Evolutionary conservation across 2,113 vertebrate species (phyloP), one percentile per base, ranked within the genome.

Genomic region (Euleptes europaea): DNA sequence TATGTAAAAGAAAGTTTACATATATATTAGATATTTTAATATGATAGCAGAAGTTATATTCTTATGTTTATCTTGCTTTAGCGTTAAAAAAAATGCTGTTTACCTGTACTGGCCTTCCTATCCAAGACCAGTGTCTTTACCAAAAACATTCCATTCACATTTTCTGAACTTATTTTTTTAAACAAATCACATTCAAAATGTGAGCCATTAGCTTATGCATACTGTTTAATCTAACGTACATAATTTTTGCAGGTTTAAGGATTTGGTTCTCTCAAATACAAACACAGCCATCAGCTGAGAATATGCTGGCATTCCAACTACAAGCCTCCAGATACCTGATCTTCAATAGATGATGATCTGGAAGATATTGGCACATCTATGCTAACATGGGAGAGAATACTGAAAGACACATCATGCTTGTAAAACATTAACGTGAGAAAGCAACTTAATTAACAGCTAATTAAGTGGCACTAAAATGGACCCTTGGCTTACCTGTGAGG

Each of bases 401-500:
- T 49, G 14, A 47, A 60, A 76, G 19, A 13, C 33, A 44, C 9
- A 44, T 57, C 44, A 9, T 13, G 51, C n/a, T 66, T 10, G 54
- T 28, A 42, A 84, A 51, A 67, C n/a, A n/a, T 49, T 74, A 88
- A 72, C 49, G 51, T 63, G 83, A 70, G 63, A 0, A 60, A 3
- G 26, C 13, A 84, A 10, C 13, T 82, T 80, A 44, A n/a, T 7
- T 49, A 70, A 54, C 65, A 60, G 49, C 86, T 80, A 84, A 51
- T 63, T 28, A 0, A 0, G 11, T 42, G 72, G 84, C 35, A 78
- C 31, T 78, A 83, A 4, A 0, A n/a, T n/a, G n/a, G n/a, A n/a
- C n/a, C n/a, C n/a, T n/a, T n/a, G n/a, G n/a, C n/a, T n/a, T n/a
- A n/a, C n/a, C n/a, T n/a, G n/a, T n/a, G n/a, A n/a, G n/a, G n/a